Conservation (phyloP, 1,140 invertebrate genomes). For the Ceratosolen solmsi region DNA sequence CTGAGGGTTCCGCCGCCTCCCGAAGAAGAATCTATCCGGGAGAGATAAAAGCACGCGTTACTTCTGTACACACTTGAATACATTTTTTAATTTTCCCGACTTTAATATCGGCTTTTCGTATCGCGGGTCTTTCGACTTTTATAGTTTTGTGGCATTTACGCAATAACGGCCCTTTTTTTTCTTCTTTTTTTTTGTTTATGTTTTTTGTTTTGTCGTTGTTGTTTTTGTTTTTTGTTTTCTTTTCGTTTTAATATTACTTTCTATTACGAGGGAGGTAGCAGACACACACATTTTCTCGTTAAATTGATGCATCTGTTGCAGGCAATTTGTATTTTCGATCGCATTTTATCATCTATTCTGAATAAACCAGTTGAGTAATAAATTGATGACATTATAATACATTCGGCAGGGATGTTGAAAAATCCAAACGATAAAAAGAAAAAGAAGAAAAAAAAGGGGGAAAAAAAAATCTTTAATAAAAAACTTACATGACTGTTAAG, state of each 20-base stretch:
- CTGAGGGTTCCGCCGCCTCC: background rate
- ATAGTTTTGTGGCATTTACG: background rate
- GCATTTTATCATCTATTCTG: background rate
- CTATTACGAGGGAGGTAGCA: background rate
- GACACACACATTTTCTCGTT: background rate
- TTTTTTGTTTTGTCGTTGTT: too few species aligned
- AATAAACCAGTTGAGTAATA: background rate
- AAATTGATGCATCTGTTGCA: background rate
- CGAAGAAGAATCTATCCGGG: background rate
- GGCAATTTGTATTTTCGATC: background rate
- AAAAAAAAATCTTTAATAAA: slow-evolving; percentile 17
- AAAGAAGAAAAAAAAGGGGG: too few species aligned
- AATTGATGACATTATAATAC: background rate
- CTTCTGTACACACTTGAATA: background rate
- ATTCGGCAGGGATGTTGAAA: background rate
- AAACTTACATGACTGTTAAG: slow-evolving; percentile 7
- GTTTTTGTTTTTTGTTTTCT: background rate
- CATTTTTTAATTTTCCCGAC: slow-evolving; percentile 7
- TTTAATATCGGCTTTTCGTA: background rate
- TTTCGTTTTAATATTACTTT: background rate
- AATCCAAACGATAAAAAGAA: too few species aligned
- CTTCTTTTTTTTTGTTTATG: too few species aligned
- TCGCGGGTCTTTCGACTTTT: background rate
- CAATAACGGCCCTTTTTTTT: background rate
- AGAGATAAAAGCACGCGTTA: background rate